Percentiles rank a stretch among this genome's conserved stretches.
phyloP scores from a whole-genome alignment of 2,888 invertebrate genomes.

The Temnothorax ravouxi region DNA sequence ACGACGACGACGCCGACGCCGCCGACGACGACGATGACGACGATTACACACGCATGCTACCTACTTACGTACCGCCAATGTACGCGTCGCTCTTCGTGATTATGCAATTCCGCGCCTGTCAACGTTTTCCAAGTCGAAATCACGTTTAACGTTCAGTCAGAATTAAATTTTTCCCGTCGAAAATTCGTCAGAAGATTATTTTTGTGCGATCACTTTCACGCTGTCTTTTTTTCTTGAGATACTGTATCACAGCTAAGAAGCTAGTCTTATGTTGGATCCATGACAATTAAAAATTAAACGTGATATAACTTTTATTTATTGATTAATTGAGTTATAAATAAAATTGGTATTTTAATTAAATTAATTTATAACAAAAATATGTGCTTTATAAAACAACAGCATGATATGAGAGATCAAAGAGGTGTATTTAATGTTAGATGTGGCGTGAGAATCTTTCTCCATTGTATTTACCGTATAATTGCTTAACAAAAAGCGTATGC shows the following conservation, averaged over 20 bases:
- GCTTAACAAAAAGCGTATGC: background rate
- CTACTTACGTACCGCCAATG: background rate
- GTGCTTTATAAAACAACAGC: background rate
- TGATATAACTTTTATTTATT: background rate
- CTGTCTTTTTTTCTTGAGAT: background rate
- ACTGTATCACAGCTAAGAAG: background rate
- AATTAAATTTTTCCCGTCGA: background rate
- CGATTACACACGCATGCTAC: background rate
- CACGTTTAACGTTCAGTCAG: background rate
- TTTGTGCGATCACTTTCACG: background rate
- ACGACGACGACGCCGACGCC: no score
- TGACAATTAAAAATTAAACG: background rate
- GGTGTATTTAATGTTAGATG: background rate
- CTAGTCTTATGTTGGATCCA: background rate
- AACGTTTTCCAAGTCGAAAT: conserved; percentile 8
- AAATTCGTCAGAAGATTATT: background rate
- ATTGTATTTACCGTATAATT: background rate
- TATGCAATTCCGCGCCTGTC: conserved; percentile 20
- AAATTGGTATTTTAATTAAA: background rate
- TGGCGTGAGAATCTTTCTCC: background rate
- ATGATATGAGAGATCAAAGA: background rate
- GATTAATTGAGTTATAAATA: background rate
- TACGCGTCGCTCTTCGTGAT: background rate
- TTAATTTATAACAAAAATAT: conserved; percentile 4
- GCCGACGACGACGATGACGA: background rate